Percentiles rank a stretch among this genome's conserved stretches.
Conservation (phyloP, 1,140 invertebrate genomes). For the Drosophila rhopaloa region DNA sequence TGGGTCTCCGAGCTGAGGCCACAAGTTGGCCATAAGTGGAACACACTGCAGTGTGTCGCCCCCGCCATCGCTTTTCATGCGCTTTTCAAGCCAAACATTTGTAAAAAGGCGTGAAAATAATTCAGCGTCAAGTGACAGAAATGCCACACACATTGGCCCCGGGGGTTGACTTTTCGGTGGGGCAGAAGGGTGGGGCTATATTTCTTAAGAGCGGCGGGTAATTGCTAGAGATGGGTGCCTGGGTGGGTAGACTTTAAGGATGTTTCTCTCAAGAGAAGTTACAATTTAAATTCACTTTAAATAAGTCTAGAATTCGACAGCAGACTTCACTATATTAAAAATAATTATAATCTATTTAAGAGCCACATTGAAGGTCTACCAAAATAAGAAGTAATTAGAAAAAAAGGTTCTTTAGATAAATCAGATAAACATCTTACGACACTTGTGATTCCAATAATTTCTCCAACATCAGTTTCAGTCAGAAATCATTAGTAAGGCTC, state of each 20-base stretch:
- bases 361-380: too few relatives aligned
- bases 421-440: too few relatives aligned
- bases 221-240: slow-evolving; percentile 35
- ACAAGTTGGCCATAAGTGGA: slow-evolving; percentile 73
- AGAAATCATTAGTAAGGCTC: too few relatives aligned
- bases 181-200: neutral
- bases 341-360: too few relatives aligned
- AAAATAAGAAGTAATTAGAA: too few relatives aligned
- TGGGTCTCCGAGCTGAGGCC: slow-evolving; percentile 57
- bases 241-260: neutral
- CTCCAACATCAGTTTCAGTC: too few relatives aligned
- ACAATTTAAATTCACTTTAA: neutral
- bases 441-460: too few relatives aligned
- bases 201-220: slow-evolving; percentile 4
- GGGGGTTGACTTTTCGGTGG: slow-evolving; percentile 19
- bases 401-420: too few relatives aligned
- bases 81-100: slow-evolving; percentile 78
- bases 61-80: slow-evolving; percentile 64
- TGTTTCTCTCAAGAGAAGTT: neutral
- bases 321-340: too few relatives aligned
- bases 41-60: slow-evolving; percentile 68
- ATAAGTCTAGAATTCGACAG: neutral
- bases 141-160: slow-evolving; percentile 73
- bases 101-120: slow-evolving; percentile 83
- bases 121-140: slow-evolving; percentile 83